phyloP scores from a whole-genome alignment of 2,888 invertebrate species.

The Ochlodes sylvanus region DNA sequence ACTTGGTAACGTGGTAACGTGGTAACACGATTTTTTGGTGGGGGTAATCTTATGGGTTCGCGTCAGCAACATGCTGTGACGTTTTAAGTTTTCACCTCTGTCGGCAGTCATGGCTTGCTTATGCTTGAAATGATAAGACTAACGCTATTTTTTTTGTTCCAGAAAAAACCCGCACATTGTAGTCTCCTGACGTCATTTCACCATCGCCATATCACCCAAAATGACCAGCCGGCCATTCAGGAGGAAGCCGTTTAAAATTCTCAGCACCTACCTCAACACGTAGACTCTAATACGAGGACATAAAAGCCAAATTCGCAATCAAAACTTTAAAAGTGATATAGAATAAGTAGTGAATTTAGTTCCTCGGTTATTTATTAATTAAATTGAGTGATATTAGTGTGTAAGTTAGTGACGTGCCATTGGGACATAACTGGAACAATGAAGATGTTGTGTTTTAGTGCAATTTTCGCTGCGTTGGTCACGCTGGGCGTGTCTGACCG shows the following conservation, averaged over 20 bases:
- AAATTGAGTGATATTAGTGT: conserved; percentile 73
- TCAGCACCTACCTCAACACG: conserved; percentile 74
- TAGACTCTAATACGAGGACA: conserved; percentile 49
- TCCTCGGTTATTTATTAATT: conserved; percentile 60
- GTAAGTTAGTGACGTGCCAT: conserved; percentile 67
- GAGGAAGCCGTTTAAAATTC: conserved; percentile 68
- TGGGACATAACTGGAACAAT: conserved; percentile 50
- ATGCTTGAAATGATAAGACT: background rate
- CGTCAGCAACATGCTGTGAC: too few relatives aligned
- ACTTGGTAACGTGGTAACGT: too few relatives aligned
- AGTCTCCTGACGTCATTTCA: conserved; percentile 45
- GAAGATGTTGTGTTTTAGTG: conserved; percentile 63
- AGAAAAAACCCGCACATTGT: conserved; percentile 60
- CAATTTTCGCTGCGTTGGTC: conserved; percentile 52
- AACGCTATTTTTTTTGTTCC: conserved; percentile 57
- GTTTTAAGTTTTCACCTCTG: too few relatives aligned
- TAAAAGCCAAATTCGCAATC: conserved; percentile 46
- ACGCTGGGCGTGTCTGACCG: conserved; percentile 63
- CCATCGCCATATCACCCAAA: conserved; percentile 60
- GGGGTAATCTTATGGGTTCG: too few relatives aligned
- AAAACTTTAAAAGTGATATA: conserved; percentile 59
- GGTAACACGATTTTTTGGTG: too few relatives aligned
- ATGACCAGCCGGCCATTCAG: conserved; percentile 69
- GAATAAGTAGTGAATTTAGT: conserved; percentile 47
- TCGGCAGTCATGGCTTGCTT: too few relatives aligned